Percentiles rank a stretch among this genome's conserved stretches.
Conservation (phyloP, 2,888 invertebrate genomes). For the Leptogaster cylindrica region DNA sequence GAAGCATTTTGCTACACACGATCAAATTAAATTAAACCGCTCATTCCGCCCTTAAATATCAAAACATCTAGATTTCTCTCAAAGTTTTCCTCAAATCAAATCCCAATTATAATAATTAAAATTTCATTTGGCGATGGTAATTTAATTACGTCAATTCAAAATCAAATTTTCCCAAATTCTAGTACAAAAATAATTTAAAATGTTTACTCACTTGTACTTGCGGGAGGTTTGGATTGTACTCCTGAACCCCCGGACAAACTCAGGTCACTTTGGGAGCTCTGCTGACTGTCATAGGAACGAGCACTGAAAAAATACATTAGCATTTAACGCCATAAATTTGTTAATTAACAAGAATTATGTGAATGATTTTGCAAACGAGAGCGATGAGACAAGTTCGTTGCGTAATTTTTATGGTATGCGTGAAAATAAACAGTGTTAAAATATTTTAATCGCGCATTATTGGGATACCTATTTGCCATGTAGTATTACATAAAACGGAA, state of each 20-base stretch:
- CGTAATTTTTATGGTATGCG: no score
- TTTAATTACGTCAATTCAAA: not conserved
- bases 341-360: not conserved
- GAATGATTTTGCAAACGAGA: no score
- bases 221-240: constrained; percentile 65
- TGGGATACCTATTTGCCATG: no score
- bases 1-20: no score
- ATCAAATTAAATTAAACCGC: no score
- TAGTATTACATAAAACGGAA: no score
- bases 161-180: not conserved
- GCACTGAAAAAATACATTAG: constrained; percentile 55
- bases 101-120: constrained; percentile 16
- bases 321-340: not conserved
- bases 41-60: no score
- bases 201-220: constrained; percentile 58
- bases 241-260: constrained; percentile 64
- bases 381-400: no score
- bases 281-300: constrained; percentile 65
- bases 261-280: constrained; percentile 76
- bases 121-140: not conserved
- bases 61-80: no score
- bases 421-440: no score
- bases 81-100: not conserved
- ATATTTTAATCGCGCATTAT: no score
- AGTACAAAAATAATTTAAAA: no score